Percentiles rank a stretch among this genome's conserved stretches.
These are phyloP conservation scores for Ciona savignyi DNA, from an alignment of 23 tunicate species.

Conservation along the genomic window DNA sequence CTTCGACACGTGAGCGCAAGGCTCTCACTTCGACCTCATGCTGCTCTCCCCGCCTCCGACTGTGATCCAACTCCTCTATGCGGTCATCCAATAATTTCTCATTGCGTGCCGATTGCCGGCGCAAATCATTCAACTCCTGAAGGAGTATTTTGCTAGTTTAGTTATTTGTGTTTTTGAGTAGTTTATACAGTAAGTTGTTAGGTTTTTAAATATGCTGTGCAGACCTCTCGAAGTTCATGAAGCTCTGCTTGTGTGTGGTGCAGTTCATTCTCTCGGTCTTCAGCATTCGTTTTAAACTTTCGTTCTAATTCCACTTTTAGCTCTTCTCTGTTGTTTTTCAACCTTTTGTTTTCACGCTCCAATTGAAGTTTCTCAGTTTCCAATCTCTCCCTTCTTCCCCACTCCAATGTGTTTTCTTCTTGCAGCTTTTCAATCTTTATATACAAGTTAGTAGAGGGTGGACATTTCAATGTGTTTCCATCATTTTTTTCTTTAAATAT, in stretches of 20 bases:
- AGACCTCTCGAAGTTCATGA: slow-evolving; percentile 27
- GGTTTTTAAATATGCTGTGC: not conserved
- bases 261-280: slow-evolving; percentile 38
- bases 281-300: slow-evolving; percentile 5
- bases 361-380: slow-evolving; percentile 50
- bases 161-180: not conserved
- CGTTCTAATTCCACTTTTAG: slow-evolving; percentile 12
- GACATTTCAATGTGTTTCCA: too few relatives aligned
- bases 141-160: too few relatives aligned
- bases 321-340: slow-evolving; percentile 19
- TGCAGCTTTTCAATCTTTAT: slow-evolving; percentile 38
- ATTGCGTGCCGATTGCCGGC: slow-evolving; percentile 14
- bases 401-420: slow-evolving; percentile 42
- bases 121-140: slow-evolving; percentile 29
- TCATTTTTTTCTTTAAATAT: too few relatives aligned
- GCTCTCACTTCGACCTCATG: slow-evolving; percentile 34
- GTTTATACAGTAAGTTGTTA: not conserved
- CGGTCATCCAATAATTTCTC: slow-evolving; percentile 24
- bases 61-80: slow-evolving; percentile 33
- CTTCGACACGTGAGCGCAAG: slow-evolving; percentile 28
- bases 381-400: slow-evolving; percentile 43
- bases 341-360: slow-evolving; percentile 36
- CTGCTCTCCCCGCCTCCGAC: slow-evolving; percentile 31
- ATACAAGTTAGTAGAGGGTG: not conserved
- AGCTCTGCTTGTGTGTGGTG: slow-evolving; percentile 19